Base-by-base conservation (phyloP, 2,888 invertebrate genomes). In the Meandrusa payeni region DNA sequence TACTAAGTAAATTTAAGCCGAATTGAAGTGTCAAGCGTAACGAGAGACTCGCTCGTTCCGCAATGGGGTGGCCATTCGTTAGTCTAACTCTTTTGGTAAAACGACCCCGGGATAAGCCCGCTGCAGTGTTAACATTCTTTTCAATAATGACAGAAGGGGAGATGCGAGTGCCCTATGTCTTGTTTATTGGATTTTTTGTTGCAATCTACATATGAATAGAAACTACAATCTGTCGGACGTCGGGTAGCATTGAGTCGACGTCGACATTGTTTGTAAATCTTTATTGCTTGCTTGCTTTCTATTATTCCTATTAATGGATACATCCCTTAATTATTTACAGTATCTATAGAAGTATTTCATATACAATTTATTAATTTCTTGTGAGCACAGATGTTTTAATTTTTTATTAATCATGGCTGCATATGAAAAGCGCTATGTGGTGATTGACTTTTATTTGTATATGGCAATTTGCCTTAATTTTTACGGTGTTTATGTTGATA, bases 181-280 rank as follows among this genome's bases (percentile, higher is more conserved):
- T 85, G 85, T 86, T 86, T 86, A 87, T 86, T 86, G 83, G 86
- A 85, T 86, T 87, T 86, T 87, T 86, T 86, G 85, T 82, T 78
- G 68, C 86, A 79, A 81, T 87, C 81, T 87, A 78, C 86, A 87
- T 87, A 83, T 87, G 86, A 87, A 87, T 86, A 62, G 76, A 61
- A 69, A 72, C 72, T 68, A 69, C 80, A 85, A 85, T 83, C 85
- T 82, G 82, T 76, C 67, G 68, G 72, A 74, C 69, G 61, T 57
- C 58, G 66, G 59, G 69, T 57, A 64, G 67, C 57, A 66, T 77
- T 44, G 77, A 81, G 78, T 65, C 62, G 73, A 7, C 4, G 4
- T 2, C 4, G 2, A 3, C 4, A 3, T 15, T 15, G 6, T 15
- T 15, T 15, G 15, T 4, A 4, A 15, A 15, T 15, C 15, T 15